Evolutionary conservation across 2,888 invertebrate species (phyloP).

Genomic region (Dendrolimus houi): DNA sequence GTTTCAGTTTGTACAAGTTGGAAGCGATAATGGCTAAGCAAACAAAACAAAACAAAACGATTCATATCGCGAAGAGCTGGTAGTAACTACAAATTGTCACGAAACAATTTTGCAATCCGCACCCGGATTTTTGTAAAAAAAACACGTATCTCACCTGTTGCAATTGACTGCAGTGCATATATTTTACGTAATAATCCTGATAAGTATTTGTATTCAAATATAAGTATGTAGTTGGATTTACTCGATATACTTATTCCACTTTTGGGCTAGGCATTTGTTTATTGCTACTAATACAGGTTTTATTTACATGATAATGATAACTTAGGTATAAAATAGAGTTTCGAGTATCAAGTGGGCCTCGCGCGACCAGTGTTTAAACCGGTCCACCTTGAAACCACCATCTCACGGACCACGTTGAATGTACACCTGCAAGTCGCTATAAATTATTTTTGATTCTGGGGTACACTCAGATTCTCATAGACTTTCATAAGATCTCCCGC

Average conservation of each 20-base stretch:
- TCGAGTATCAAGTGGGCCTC: slow-evolving; percentile 33
- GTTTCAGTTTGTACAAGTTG: not conserved
- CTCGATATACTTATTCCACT: not conserved
- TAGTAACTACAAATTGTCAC: slow-evolving; percentile 14
- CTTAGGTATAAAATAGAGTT: slow-evolving; percentile 20
- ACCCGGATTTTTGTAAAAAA: slow-evolving; percentile 18
- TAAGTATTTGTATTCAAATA: slow-evolving; percentile 8
- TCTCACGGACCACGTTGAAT: slow-evolving; percentile 36
- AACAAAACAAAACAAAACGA: not conserved
- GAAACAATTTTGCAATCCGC: slow-evolving; percentile 22
- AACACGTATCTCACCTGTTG: slow-evolving; percentile 26
- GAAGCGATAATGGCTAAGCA: not conserved
- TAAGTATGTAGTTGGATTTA: slow-evolving; percentile 3
- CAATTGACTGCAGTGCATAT: slow-evolving; percentile 16
- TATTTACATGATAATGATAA: slow-evolving; percentile 13
- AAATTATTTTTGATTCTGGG: slow-evolving; percentile 39
- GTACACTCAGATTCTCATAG: slow-evolving; percentile 31
- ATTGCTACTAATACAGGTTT: slow-evolving; percentile 12
- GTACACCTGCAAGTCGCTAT: slow-evolving; percentile 40
- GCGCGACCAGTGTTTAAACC: slow-evolving; percentile 40
- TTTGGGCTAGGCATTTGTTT: slow-evolving; percentile 2
- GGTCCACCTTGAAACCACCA: slow-evolving; percentile 56
- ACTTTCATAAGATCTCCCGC: slow-evolving; percentile 52
- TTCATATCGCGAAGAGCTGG: not conserved
- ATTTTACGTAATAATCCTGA: slow-evolving; percentile 16